These are phyloP conservation scores for Electrophaes corylata DNA, from an alignment of 2,888 invertebrate genomes.

Conservation along the genomic window DNA sequence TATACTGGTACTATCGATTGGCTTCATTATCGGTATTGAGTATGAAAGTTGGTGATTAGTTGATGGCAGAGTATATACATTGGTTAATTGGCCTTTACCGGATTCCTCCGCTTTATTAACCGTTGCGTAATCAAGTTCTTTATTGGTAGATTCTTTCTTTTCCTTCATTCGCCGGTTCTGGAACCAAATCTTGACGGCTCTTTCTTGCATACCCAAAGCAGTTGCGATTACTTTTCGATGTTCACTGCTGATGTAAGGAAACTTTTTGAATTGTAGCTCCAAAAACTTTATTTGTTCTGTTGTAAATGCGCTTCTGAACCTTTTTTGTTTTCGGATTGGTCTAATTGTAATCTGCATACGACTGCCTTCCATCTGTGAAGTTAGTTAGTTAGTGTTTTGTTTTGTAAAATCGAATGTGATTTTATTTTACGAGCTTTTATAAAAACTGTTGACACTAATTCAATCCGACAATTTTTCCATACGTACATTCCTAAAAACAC, in stretches of 20 bases:
- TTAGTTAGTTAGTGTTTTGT: conserved; percentile 11
- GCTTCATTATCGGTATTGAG: conserved; percentile 46
- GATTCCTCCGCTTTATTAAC: conserved; percentile 38
- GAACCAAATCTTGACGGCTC: conserved; percentile 94
- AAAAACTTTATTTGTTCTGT: conserved; percentile 89
- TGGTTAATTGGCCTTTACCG: conserved; percentile 52
- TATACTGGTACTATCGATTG: conserved; percentile 14
- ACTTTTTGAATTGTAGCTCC: conserved; percentile 88
- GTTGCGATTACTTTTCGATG: conserved; percentile 88
- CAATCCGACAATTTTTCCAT: too few species aligned
- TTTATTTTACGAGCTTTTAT: too few species aligned
- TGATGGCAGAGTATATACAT: conserved; percentile 44
- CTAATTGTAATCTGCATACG: conserved; percentile 12
- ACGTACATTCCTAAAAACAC: too few species aligned
- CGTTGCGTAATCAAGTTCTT: conserved; percentile 47
- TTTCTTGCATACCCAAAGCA: conserved; percentile 86
- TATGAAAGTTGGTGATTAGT: conserved; percentile 45
- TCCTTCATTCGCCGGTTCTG: conserved; percentile 92
- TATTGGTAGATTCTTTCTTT: conserved; percentile 80
- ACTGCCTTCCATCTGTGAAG: conserved; percentile 44
- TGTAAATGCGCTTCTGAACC: conserved; percentile 87
- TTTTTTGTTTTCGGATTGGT: conserved; percentile 50
- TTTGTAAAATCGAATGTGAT: too few species aligned
- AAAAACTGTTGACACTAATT: too few species aligned
- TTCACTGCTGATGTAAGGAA: conserved; percentile 87